Conservation (phyloP, 2,888 invertebrate genomes). For the Lasioglossum figueresi region DNA sequence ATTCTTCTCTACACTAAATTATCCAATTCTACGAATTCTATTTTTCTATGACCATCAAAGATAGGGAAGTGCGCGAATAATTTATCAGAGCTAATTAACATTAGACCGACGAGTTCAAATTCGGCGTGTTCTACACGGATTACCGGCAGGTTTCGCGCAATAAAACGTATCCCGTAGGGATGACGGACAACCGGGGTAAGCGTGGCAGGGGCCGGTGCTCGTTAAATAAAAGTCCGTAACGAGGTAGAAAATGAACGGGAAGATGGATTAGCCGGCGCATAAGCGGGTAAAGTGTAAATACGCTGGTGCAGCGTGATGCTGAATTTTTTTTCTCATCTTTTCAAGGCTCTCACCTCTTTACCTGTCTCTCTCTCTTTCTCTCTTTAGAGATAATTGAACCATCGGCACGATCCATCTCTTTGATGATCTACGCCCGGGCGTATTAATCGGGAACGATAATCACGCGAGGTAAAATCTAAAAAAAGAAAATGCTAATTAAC, state of each 20-base stretch:
- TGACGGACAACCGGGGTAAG: conserved; percentile 9
- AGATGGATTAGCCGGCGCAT: conserved; percentile 32
- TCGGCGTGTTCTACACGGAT: not conserved
- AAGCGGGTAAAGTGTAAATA: conserved; percentile 19
- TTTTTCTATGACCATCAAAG: not conserved
- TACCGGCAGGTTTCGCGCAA: conserved; percentile 11
- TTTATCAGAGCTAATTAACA: not conserved
- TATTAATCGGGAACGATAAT: conserved; percentile 1
- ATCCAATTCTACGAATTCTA: not conserved
- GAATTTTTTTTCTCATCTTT: not conserved
- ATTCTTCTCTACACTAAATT: too few species aligned
- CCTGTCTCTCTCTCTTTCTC: not conserved
- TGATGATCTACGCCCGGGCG: not conserved
- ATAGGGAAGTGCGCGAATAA: not conserved
- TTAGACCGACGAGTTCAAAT: not conserved
- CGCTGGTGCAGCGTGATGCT: not conserved
- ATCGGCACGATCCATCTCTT: conserved; percentile 3
- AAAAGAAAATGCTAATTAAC: not conserved
- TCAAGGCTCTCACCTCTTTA: not conserved
- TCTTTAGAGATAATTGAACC: conserved; percentile 1
- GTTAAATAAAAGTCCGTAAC: conserved; percentile 51
- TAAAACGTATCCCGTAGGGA: conserved; percentile 13
- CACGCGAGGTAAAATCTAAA: not conserved
- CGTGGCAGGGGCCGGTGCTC: conserved; percentile 8
- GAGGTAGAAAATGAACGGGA: conserved; percentile 42